Conservation (phyloP, 1,140 invertebrate genomes). For the Drosophila oshimai region DNA sequence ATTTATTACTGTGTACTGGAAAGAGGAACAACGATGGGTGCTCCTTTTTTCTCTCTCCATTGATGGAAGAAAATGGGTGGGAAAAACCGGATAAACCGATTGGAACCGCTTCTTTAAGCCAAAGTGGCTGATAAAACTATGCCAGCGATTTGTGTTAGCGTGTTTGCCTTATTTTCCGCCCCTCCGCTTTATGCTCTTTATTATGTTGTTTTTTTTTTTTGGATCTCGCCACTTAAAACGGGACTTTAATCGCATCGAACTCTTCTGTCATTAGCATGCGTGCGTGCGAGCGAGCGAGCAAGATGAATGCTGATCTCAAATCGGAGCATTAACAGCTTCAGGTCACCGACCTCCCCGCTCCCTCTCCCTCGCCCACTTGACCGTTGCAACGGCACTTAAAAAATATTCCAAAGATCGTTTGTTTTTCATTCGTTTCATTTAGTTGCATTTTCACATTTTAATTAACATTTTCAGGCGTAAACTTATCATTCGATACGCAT, state of each 20-base stretch:
- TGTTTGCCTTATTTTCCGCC: constrained; percentile 11
- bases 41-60: constrained; percentile 6
- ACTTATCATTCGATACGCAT: constrained; percentile 63
- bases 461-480: constrained; percentile 74
- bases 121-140: constrained; percentile 12
- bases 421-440: constrained; percentile 10
- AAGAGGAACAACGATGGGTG: too few species aligned
- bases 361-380: neutral
- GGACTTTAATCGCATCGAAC: constrained; percentile 59
- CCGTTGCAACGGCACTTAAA: constrained; percentile 16
- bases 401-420: neutral
- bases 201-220: neutral
- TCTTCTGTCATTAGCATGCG: constrained; percentile 32
- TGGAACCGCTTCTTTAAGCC: neutral
- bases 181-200: neutral
- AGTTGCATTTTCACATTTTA: constrained; percentile 73
- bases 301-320: neutral
- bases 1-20: too few species aligned
- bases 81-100: neutral
- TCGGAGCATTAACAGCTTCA: constrained; percentile 5
- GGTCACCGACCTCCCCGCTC: constrained; percentile 6
- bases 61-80: constrained; percentile 22
- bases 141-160: constrained; percentile 51
- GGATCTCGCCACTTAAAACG: constrained; percentile 50
- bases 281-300: neutral